Evolutionary conservation across 2,888 invertebrate genomes (phyloP).

Genomic region (Colletes collaris): DNA sequence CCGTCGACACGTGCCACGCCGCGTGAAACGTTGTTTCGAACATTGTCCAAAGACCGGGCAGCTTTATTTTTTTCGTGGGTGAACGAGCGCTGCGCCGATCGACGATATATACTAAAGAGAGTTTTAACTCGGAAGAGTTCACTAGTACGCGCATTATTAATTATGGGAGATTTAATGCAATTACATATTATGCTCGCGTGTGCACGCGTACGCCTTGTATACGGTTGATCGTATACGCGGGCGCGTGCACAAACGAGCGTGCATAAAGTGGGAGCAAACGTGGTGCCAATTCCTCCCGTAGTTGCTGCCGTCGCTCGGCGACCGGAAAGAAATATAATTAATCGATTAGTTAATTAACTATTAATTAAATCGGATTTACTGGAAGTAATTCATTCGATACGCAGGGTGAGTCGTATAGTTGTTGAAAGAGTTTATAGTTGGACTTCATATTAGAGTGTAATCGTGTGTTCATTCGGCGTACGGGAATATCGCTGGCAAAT

Average conservation of each 20-base stretch:
- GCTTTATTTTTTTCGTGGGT: constrained; percentile 69
- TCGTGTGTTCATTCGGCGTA: constrained; percentile 59
- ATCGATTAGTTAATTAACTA: constrained; percentile 67
- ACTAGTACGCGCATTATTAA: constrained; percentile 45
- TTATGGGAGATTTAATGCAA: constrained; percentile 59
- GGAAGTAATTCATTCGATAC: constrained; percentile 75
- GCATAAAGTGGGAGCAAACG: constrained; percentile 80
- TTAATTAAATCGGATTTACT: constrained; percentile 66
- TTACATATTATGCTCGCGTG: constrained; percentile 25
- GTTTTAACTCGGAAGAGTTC: constrained; percentile 44
- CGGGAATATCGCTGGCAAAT: constrained; percentile 68
- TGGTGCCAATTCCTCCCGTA: constrained; percentile 83
- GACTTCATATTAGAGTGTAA: constrained; percentile 80
- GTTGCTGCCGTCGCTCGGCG: constrained; percentile 70
- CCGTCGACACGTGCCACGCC: constrained; percentile 23
- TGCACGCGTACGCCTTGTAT: not conserved
- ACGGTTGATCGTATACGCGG: not conserved
- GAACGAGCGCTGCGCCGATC: constrained; percentile 66
- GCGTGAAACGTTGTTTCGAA: constrained; percentile 47
- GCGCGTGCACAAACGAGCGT: not conserved
- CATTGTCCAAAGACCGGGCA: constrained; percentile 71
- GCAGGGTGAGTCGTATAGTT: constrained; percentile 78
- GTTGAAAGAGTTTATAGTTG: constrained; percentile 80
- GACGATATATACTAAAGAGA: constrained; percentile 59
- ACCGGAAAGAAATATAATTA: constrained; percentile 63